A percentile compares a stretch with the other conserved stretches of the same genome.
These are phyloP conservation scores for Pangasius sanitwongsei DNA, from an alignment of 2,797 vertebrate genomes.

Conservation along the genomic window DNA sequence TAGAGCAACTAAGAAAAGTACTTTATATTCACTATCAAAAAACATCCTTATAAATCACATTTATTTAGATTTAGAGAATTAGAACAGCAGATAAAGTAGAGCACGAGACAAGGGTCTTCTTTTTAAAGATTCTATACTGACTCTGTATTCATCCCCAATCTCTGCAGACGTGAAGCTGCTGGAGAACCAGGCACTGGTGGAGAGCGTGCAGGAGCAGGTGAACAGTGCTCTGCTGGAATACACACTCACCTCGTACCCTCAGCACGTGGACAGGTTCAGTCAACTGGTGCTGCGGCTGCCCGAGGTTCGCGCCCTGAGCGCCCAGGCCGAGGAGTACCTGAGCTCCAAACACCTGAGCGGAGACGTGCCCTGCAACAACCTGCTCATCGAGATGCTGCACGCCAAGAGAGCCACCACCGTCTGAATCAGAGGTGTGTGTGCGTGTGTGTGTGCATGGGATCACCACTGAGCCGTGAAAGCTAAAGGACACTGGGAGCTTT, in stretches of 20 bases:
- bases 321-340: slow-evolving; percentile 98
- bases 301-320: slow-evolving; percentile 94
- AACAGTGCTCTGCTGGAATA: slow-evolving; percentile 96
- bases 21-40: neutral
- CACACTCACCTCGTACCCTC: slow-evolving; percentile 82
- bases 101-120: neutral
- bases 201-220: slow-evolving; percentile 97
- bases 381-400: slow-evolving; percentile 99
- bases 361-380: slow-evolving; percentile 98
- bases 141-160: neutral
- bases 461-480: neutral
- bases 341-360: slow-evolving; percentile 99
- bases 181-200: slow-evolving; percentile 96
- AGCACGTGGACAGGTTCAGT: slow-evolving; percentile 96
- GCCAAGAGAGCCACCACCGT: slow-evolving; percentile 84
- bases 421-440: slow-evolving; percentile 28
- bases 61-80: neutral
- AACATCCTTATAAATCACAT: neutral
- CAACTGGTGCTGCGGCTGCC: slow-evolving; percentile 94
- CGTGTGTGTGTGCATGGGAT: slow-evolving; percentile 2
- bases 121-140: neutral
- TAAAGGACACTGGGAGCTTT: slow-evolving; percentile 40
- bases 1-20: neutral
- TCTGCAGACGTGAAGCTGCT: slow-evolving; percentile 93
- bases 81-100: neutral